Evolutionary conservation across 2,888 invertebrate genomes (phyloP).

Genomic region (Pegoplata infirma): DNA sequence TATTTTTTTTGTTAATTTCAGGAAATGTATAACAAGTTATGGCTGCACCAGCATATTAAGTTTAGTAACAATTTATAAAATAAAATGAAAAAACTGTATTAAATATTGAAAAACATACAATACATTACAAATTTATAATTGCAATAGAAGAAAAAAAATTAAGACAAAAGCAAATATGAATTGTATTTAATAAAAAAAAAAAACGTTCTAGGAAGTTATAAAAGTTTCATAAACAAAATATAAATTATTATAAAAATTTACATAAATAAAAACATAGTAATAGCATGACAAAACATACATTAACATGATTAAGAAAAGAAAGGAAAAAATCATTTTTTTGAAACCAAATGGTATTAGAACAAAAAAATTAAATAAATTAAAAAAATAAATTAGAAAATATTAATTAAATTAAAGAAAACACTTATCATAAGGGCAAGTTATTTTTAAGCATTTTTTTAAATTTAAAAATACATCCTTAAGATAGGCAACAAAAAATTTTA

Average conservation of each 20-base stretch:
- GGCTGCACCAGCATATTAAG: conserved; percentile 57
- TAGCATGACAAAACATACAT: conserved; percentile 5
- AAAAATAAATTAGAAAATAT: background rate
- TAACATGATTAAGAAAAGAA: background rate
- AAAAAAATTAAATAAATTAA: background rate
- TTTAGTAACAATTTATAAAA: no score
- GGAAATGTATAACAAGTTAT: conserved; percentile 62
- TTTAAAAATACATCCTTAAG: no score
- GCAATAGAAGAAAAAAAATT: conserved; percentile 17
- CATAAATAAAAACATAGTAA: conserved; percentile 2
- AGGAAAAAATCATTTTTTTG: background rate
- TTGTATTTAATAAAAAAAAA: conserved; percentile 50
- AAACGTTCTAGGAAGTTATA: conserved; percentile 39
- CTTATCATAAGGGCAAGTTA: no score
- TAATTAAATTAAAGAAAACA: no score
- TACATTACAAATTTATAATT: conserved; percentile 1
- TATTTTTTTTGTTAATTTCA: conserved; percentile 19
- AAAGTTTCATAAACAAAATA: conserved; percentile 44
- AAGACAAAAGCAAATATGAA: conserved; percentile 48
- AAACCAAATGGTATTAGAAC: conserved; percentile 3
- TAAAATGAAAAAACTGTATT: conserved; percentile 34
- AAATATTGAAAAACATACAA: conserved; percentile 24
- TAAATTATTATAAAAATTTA: conserved; percentile 29
- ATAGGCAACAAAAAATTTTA: no score
- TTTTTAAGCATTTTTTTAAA: no score